These are phyloP conservation scores for Mustela lutreola DNA, from an alignment of 2,113 vertebrate genomes.

Conservation along the genomic window DNA sequence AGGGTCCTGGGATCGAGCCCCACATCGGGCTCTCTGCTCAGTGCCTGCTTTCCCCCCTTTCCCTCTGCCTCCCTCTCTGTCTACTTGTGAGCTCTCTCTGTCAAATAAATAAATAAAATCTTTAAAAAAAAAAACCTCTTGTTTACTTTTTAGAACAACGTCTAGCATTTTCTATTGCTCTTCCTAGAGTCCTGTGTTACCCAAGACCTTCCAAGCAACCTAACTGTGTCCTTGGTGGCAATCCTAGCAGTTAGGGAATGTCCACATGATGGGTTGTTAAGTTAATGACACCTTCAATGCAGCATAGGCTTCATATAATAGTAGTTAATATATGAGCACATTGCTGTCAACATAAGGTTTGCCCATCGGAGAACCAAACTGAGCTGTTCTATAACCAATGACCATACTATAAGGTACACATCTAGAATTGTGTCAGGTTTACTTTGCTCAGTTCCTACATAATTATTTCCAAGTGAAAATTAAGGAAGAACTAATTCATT, in stretches of 20 bases:
- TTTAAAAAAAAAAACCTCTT: not conserved
- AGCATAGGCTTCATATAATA: not conserved
- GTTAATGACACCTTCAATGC: not conserved
- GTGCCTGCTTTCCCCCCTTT: too few species aligned
- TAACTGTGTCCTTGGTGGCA: not conserved
- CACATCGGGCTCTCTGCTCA: too few species aligned
- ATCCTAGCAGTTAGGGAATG: not conserved
- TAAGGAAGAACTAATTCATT: not conserved
- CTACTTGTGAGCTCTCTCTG: too few species aligned
- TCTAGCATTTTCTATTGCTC: constrained; percentile 24
- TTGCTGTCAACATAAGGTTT: not conserved
- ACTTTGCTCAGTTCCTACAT: not conserved
- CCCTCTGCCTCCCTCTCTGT: too few species aligned
- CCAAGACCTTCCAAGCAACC: not conserved
- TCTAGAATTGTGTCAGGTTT: not conserved
- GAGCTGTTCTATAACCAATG: not conserved
- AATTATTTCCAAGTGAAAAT: not conserved
- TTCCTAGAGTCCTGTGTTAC: not conserved
- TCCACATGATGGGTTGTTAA: not conserved
- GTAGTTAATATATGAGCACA: not conserved
- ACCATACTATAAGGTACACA: not conserved
- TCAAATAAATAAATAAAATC: too few species aligned
- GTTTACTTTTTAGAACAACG: constrained; percentile 4
- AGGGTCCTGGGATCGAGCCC: too few species aligned
- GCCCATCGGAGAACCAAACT: not conserved